Conservation (phyloP, 2,888 invertebrate genomes). For the Tachina lurida region DNA sequence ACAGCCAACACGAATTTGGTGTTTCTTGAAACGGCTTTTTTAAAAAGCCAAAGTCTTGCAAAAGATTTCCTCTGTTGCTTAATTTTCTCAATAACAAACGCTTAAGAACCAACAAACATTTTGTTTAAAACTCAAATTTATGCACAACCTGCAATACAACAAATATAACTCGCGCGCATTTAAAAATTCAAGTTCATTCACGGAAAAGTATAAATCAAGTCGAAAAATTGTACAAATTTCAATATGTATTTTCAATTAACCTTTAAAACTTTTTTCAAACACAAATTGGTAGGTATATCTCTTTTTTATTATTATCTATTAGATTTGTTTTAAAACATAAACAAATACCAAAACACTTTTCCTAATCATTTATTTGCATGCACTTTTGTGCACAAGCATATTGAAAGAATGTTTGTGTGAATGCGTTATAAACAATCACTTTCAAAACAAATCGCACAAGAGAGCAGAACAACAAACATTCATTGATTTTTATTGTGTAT, state of each 20-base stretch:
- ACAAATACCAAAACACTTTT: constrained; percentile 26
- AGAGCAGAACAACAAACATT: constrained; percentile 52
- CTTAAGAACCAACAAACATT: constrained; percentile 55
- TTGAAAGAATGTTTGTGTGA: constrained; percentile 14
- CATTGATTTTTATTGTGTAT: constrained; percentile 55
- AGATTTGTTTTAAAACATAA: neutral
- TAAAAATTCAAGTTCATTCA: constrained; percentile 66
- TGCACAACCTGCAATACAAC: constrained; percentile 25
- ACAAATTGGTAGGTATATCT: neutral
- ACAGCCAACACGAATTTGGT: constrained; percentile 55
- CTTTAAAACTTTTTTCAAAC: constrained; percentile 13
- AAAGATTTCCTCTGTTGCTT: constrained; percentile 64
- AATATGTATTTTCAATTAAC: constrained; percentile 47
- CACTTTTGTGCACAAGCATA: constrained; percentile 11
- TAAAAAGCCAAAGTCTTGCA: constrained; percentile 36
- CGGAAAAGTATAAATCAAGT: neutral
- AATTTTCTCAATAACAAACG: constrained; percentile 31
- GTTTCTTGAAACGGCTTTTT: constrained; percentile 10
- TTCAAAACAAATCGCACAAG: constrained; percentile 58
- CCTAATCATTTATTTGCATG: constrained; percentile 47
- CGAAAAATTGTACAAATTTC: constrained; percentile 13
- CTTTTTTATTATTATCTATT: neutral
- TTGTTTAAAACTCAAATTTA: constrained; percentile 51
- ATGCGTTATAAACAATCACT: constrained; percentile 48
- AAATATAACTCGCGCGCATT: constrained; percentile 42